A percentile compares a stretch with the other conserved stretches of the same genome.
phyloP scores from a whole-genome alignment of 2,113 vertebrate genomes.

The Suricata suricatta region DNA sequence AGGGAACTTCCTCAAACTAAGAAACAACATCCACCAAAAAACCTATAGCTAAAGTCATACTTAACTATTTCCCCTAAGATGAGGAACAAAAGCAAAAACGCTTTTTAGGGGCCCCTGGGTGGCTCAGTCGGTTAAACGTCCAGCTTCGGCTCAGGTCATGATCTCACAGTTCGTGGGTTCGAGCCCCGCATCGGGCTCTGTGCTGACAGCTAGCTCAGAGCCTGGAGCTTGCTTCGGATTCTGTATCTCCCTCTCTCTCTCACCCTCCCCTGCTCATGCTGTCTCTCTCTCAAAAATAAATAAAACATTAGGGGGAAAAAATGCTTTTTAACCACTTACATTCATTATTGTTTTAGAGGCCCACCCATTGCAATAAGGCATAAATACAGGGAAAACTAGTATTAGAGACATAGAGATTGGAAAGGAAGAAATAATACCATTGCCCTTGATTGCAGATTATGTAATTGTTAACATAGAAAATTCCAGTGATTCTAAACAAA shows the following conservation, averaged over 20 bases:
- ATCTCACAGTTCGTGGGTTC: too few species aligned
- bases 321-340: not conserved
- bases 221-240: too few species aligned
- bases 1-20: not conserved
- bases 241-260: too few species aligned
- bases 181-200: too few species aligned
- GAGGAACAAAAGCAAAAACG: not conserved
- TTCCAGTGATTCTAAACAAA: not conserved
- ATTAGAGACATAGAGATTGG: not conserved
- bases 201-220: too few species aligned
- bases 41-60: not conserved
- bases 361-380: not conserved
- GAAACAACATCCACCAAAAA: not conserved
- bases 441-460: not conserved
- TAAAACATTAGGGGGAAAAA: not conserved
- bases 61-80: not conserved
- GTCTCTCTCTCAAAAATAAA: too few species aligned
- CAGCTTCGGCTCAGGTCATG: too few species aligned
- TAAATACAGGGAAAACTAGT: not conserved
- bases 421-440: not conserved
- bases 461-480: not conserved
- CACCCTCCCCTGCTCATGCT: too few species aligned
- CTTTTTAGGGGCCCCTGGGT: not conserved
- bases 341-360: not conserved
- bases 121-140: too few species aligned